These are phyloP conservation scores for Anoplius nigerrimus DNA, from an alignment of 2,888 invertebrate species.

Conservation along the genomic window DNA sequence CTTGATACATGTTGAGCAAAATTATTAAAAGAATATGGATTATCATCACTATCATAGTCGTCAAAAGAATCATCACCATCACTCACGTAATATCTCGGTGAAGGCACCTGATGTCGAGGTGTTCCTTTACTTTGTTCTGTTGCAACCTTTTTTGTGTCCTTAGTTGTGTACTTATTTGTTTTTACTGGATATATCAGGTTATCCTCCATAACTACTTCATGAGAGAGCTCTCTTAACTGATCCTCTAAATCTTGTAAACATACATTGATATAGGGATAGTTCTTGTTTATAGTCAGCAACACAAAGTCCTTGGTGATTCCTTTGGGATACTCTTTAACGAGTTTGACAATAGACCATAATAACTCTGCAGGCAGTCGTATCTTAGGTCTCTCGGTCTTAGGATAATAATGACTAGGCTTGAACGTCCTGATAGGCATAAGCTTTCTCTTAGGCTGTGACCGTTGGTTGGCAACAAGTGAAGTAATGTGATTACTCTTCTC, in stretches of 20 bases:
- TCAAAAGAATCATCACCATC: constrained; percentile 29
- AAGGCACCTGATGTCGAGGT: background rate
- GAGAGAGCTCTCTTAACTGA: constrained; percentile 47
- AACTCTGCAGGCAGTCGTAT: constrained; percentile 32
- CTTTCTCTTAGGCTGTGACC: background rate
- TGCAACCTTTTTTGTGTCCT: background rate
- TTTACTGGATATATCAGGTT: constrained; percentile 29
- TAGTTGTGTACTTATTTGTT: too few relatives aligned
- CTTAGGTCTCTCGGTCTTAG: constrained; percentile 11
- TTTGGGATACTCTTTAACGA: constrained; percentile 32
- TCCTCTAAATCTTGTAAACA: constrained; percentile 36
- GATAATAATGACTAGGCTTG: constrained; percentile 31
- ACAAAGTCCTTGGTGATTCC: constrained; percentile 42
- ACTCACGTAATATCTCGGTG: background rate
- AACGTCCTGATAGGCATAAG: background rate
- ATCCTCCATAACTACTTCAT: constrained; percentile 31
- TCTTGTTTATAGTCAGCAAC: background rate
- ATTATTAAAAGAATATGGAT: background rate
- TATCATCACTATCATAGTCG: constrained; percentile 1
- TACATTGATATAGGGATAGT: constrained; percentile 23
- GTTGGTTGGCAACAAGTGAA: constrained; percentile 58
- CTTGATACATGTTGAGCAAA: too few relatives aligned
- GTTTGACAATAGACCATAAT: constrained; percentile 29
- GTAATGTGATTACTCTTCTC: constrained; percentile 59
- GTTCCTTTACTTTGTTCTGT: too few relatives aligned